Evolutionary conservation across 2,113 vertebrate genomes (phyloP).

Genomic region (Neodon shergylaensis): DNA sequence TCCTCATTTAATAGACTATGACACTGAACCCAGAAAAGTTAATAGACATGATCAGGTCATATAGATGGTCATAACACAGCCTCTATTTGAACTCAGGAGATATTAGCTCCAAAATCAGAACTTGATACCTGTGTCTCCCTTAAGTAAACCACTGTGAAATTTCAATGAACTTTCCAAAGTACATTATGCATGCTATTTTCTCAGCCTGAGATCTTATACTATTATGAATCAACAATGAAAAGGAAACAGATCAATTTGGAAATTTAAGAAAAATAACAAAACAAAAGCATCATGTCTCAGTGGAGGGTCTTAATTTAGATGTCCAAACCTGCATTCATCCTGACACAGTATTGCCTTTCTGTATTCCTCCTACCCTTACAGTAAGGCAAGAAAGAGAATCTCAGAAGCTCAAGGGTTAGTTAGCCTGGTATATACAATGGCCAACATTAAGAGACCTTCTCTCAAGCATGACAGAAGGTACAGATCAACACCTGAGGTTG

Average conservation of each 20-base stretch:
- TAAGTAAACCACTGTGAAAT: neutral
- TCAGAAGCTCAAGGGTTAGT: neutral
- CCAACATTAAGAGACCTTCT: neutral
- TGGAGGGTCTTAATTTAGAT: neutral
- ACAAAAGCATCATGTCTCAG: neutral
- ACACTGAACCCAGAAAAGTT: neutral
- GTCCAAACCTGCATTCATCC: neutral
- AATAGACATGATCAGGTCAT: neutral
- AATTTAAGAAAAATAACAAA: neutral
- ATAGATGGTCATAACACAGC: neutral
- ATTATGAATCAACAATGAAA: neutral
- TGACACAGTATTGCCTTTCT: neutral
- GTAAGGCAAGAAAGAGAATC: neutral
- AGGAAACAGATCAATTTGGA: neutral
- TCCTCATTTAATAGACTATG: conserved; percentile 26
- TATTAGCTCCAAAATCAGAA: conserved; percentile 42
- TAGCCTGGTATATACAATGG: neutral
- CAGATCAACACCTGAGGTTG: neutral
- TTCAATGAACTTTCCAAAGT: conserved; percentile 23
- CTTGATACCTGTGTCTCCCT: neutral
- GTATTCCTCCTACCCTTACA: neutral
- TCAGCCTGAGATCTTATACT: neutral
- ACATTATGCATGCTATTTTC: neutral
- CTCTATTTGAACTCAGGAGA: neutral
- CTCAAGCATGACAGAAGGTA: neutral